phyloP scores from a whole-genome alignment of 2,888 invertebrate genomes.

The Hanleya hanleyi region DNA sequence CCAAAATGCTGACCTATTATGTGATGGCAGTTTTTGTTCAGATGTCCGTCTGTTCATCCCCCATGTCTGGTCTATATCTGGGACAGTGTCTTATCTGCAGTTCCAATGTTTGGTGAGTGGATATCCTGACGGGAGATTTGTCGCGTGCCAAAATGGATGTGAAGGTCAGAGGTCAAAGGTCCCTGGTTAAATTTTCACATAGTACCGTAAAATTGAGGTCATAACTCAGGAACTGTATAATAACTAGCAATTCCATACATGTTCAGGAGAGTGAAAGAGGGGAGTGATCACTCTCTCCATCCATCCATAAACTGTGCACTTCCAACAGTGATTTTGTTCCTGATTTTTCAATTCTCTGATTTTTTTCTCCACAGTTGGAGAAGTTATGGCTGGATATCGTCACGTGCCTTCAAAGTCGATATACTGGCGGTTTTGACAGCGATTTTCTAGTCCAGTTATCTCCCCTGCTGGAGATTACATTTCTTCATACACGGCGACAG shows the following conservation, averaged over 20 bases:
- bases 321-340: neutral
- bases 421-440: constrained; percentile 57
- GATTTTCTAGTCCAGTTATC: constrained; percentile 57
- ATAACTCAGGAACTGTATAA: too few species aligned
- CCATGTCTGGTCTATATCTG: too few species aligned
- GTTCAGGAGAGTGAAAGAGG: neutral
- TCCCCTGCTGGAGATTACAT: constrained; percentile 60
- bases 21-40: too few species aligned
- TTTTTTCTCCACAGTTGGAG: constrained; percentile 52
- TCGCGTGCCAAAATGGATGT: too few species aligned
- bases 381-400: constrained; percentile 63
- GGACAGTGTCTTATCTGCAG: too few species aligned
- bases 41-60: too few species aligned
- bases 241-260: neutral
- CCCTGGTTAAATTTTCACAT: too few species aligned
- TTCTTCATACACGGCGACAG: constrained; percentile 55
- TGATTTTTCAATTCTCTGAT: neutral
- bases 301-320: neutral
- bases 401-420: constrained; percentile 57
- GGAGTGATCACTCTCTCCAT: neutral
- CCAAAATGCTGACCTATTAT: too few species aligned
- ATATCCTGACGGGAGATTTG: too few species aligned
- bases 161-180: too few species aligned
- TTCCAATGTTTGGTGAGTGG: too few species aligned
- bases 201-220: too few species aligned